Base-by-base conservation (phyloP, 2,113 vertebrate species). In the Hydrochoerus hydrochaeris region DNA sequence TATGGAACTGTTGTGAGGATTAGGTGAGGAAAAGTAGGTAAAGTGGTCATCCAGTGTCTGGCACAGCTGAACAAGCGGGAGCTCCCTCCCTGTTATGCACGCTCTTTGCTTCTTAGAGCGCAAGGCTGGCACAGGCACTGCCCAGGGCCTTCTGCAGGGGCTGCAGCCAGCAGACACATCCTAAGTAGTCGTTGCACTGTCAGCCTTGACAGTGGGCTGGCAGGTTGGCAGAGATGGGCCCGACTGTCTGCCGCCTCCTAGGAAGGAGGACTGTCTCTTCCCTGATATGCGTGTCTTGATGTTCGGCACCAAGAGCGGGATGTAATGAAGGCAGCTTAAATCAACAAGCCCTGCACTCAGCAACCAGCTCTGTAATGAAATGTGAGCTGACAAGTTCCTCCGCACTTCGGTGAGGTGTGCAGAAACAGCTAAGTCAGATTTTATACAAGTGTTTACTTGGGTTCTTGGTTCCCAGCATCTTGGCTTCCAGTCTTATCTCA, bases 381-480 rank as follows among this genome's bases (percentile, higher is more conserved):
- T 83, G 88, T 62, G 92, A 97, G 94, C 95, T 80, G 60, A 91
- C 73, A 69, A 52, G 92, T 71, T 88, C 78, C 88, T 71, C 10
- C 4, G 88, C 71, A n/a, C 83, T 88, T 54, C 7, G 12, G 49
- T 75, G 80, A 78, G 38, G 58, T 67, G 63, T 71, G 65, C 80
- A 60, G 94, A 97, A 92, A 94, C 92, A 60, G 62, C 80, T 57
- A 96, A 91, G 94, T 85, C 73, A 69, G 88, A 93, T 83, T 94
- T 82, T 90, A 80, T 67, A 30, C 60, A 78, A 78, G 85, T 57
- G 7, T 96, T 96, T 90, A 88, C 96, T 85, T 49, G 67, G 46
- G 88, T 88, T 90, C 71, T 69, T 54, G 84, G 17, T 85, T 86
- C 92, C 84, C 69, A 69, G 85, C 67, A 81, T 22, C 65, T 24